Conservation (phyloP, 2,797 vertebrate species). For the Acrossocheilus fasciatus region DNA sequence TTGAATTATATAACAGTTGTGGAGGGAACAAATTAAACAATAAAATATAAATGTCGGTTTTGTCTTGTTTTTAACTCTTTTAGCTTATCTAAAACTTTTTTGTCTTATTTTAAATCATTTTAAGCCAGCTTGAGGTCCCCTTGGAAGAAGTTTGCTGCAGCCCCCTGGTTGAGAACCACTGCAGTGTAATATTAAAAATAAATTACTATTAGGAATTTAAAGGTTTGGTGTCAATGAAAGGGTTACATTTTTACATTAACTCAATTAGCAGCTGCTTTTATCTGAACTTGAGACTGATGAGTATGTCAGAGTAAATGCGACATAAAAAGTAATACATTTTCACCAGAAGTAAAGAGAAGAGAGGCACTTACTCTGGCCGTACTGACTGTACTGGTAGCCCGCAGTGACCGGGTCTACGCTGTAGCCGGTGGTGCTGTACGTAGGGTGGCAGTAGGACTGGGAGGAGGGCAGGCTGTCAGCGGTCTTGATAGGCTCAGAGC, state of each 20-base stretch:
- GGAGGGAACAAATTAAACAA: not conserved
- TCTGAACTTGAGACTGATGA: not conserved
- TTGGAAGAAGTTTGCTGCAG: not conserved
- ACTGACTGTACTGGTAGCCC: slow-evolving; percentile 95
- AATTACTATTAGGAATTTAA: not conserved
- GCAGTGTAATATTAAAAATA: not conserved
- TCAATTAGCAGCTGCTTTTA: not conserved
- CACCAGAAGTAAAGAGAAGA: not conserved
- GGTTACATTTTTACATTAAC: not conserved
- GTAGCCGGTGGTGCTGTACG: slow-evolving; percentile 94
- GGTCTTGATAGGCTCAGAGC: slow-evolving; percentile 88
- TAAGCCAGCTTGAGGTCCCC: not conserved
- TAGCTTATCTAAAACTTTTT: not conserved
- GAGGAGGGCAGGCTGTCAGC: slow-evolving; percentile 91
- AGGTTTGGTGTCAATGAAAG: not conserved
- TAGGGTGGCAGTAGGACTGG: slow-evolving; percentile 95
- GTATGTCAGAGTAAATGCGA: not conserved
- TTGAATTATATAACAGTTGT: not conserved
- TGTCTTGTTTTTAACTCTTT: not conserved
- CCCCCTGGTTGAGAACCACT: not conserved
- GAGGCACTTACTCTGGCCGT: slow-evolving; percentile 91
- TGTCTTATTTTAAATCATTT: not conserved
- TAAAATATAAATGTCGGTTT: not conserved
- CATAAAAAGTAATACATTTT: not conserved
- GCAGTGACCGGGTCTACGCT: slow-evolving; percentile 92